Conservation (phyloP, 1,140 invertebrate genomes). For the Physella acuta region DNA sequence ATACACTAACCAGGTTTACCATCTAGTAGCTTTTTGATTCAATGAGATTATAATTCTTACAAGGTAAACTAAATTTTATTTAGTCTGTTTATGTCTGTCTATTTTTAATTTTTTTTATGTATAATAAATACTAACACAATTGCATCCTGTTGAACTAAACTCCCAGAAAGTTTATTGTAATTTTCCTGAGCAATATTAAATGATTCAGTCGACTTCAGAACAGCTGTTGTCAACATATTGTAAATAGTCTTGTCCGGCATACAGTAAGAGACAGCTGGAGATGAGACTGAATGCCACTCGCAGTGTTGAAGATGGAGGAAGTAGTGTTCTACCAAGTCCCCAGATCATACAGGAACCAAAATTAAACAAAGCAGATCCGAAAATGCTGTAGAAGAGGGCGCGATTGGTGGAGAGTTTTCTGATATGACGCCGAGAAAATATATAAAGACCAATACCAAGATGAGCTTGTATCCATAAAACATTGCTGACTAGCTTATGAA, state of each 20-base stretch:
- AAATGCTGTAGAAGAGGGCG: conserved; percentile 39
- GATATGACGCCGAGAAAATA: conserved; percentile 41
- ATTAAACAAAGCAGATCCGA: conserved; percentile 44
- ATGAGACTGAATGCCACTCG: conserved; percentile 48
- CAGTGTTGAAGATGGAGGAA: conserved; percentile 57
- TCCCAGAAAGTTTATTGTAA: background rate
- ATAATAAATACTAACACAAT: background rate
- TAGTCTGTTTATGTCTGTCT: too few relatives aligned
- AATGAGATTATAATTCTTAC: too few relatives aligned
- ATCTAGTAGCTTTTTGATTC: too few relatives aligned
- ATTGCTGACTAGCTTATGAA: conserved; percentile 37
- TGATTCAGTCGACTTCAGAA: conserved; percentile 11
- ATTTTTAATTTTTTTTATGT: background rate
- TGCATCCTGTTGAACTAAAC: background rate
- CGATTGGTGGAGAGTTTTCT: conserved; percentile 15
- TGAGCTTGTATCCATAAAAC: conserved; percentile 49
- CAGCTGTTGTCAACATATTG: conserved; percentile 25
- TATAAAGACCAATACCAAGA: conserved; percentile 45
- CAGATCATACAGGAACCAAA: conserved; percentile 44
- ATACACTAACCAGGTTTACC: too few relatives aligned
- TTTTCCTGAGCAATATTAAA: too few relatives aligned
- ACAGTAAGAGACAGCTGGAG: conserved; percentile 30
- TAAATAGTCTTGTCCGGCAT: conserved; percentile 34
- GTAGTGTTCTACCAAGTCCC: conserved; percentile 39
- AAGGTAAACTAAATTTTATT: too few relatives aligned